Evolutionary conservation across 2,888 invertebrate species (phyloP), one percentile per base, ranked within the genome.

Genomic region (Sepioteuthis lessoniana): DNA sequence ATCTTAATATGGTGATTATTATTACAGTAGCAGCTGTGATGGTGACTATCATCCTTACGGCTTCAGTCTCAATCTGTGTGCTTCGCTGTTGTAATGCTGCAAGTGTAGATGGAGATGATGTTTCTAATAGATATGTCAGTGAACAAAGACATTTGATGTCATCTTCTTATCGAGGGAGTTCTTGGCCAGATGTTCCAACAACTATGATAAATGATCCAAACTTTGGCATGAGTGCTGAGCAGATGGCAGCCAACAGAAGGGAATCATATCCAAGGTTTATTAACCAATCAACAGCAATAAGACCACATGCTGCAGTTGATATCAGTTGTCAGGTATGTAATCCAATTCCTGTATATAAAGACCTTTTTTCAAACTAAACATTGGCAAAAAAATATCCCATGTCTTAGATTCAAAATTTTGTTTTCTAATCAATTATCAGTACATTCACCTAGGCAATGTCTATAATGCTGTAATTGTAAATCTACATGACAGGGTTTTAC

Each of bases 1-100:
- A 76, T 76, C 76, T 76, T 76, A 76, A 76, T 76, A 76, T 76
- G 76, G 76, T 76, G 76, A 76, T 76, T 76, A 76, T 76, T 76
- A 76, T 76, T 76, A 76, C 76, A 35, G n/a, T 76, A 76, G n/a
- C 19, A 1, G 76, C 76, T 19, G 76, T 76, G n/a, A 76, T 76
- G 76, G 76, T 76, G 76, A 76, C 76, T 76, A 76, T 76, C 76
- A 76, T 76, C 19, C 13, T 76, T 76, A 76, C 76, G 76, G 76
- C 76, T 76, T 76, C 76, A 76, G n/a, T 76, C 76, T 76, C 76
- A 16, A 76, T 76, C 76, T 76, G 76, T n/a, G 76, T 76, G 16
- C 76, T 76, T 76, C 76, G 76, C 35, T 76, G 76, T 76, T 76
- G 76, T 35, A 76, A 76, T 76, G 76, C 76, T 76, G n/a, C 35